Percentiles rank a stretch among this genome's conserved stretches.
Evolutionary conservation across 2,797 vertebrate species (phyloP).

Genomic region (Philypnodon macrostomus): DNA sequence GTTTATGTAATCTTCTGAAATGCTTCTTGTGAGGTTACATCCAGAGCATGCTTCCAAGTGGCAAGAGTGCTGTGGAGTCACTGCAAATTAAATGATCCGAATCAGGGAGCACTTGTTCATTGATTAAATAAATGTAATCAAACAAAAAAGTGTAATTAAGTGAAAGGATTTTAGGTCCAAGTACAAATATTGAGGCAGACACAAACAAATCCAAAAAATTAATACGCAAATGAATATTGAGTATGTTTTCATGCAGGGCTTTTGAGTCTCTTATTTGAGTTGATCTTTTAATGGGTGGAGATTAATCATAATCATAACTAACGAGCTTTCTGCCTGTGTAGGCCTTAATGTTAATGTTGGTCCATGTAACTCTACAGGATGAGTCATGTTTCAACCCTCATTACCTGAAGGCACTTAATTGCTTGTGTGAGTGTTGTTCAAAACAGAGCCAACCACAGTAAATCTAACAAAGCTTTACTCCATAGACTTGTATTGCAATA

Average conservation of each 20-base stretch:
- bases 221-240: background rate
- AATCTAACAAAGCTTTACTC: background rate
- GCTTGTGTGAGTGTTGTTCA: conserved; percentile 6
- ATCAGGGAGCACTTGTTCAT: background rate
- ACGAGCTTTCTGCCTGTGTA: conserved; percentile 29
- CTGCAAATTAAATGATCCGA: background rate
- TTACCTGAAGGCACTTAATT: conserved; percentile 32
- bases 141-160: too few species aligned
- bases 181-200: background rate
- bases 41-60: background rate
- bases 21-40: background rate
- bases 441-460: conserved; percentile 4
- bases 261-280: conserved; percentile 8
- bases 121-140: background rate
- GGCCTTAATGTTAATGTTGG: conserved; percentile 23
- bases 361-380: conserved; percentile 8
- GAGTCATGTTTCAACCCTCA: conserved; percentile 37
- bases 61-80: background rate
- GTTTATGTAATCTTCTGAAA: background rate
- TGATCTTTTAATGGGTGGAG: conserved; percentile 19
- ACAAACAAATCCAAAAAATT: background rate
- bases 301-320: conserved; percentile 37
- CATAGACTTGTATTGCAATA: background rate
- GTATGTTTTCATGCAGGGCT: conserved; percentile 1
- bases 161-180: background rate